Evolutionary conservation across 2,888 invertebrate genomes (phyloP), one percentile per base, ranked within the genome.

Genomic region (Serripes groenlandicus): DNA sequence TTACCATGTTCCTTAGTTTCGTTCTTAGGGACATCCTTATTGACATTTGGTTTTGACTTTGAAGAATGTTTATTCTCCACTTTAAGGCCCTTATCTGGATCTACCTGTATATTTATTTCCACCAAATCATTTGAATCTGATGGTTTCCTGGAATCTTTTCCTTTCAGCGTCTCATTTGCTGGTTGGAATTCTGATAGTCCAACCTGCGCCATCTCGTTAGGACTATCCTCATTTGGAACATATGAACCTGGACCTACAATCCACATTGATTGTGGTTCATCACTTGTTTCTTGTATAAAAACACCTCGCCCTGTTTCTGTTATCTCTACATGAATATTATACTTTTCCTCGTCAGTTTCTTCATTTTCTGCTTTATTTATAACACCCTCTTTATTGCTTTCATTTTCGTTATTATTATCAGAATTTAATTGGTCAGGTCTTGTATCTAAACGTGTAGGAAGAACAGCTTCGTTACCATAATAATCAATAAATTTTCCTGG

Each of bases 101-200:
- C 77, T 32, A 76, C 54, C 52, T 80, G 77, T 28, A 82, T 85
- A 37, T 75, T 82, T 15, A 85, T 79, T 52, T 82, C 72, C 11
- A 82, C 75, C 60, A 85, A 54, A 35, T 85, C 85, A n/a, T 82
- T 54, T 32, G 74, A 54, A 74, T 74, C 72, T 37, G 35, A 56
- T 56, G 56, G 28, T 26, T 5, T 3, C 2, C 49, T 49, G 49
- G 18, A 3, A 21, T 49, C 21, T 21, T 15, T 49, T 49, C 49
- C 7, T 49, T 49, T 21, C 2, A 1, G 2, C 18, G 21, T 5
- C 15, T 49, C 18, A 49, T 49, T 21, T 49, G 15, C 21, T 5
- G 62, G n/a, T 34, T 21, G 34, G 7, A 34, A 1, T 4, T 21
- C n/a, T 62, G 18, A 0, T 1, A 34, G n/a, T n/a, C 34, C 34